phyloP scores from a whole-genome alignment of 2,888 invertebrate genomes.

The Cataglyphis livida region DNA sequence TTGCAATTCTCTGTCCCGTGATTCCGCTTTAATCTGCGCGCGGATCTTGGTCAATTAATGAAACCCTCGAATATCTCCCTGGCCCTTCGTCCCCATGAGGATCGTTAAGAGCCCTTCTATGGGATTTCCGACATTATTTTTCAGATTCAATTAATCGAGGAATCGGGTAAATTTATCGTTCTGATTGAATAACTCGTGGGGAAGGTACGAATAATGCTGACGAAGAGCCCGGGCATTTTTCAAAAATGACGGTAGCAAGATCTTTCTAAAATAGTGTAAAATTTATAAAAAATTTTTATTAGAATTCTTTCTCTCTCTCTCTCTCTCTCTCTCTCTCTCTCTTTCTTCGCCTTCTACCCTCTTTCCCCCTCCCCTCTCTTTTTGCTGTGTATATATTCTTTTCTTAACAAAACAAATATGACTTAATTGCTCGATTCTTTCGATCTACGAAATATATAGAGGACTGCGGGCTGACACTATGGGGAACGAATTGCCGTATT shows the following conservation, averaged over 20 bases:
- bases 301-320: background rate
- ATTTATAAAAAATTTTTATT: background rate
- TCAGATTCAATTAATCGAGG: slow-evolving; percentile 72
- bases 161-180: slow-evolving; percentile 65
- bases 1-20: slow-evolving; percentile 64
- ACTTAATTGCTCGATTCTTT: slow-evolving; percentile 2
- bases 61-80: slow-evolving; percentile 69
- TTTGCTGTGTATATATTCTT: background rate
- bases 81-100: slow-evolving; percentile 48
- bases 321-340: background rate
- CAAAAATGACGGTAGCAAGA: background rate
- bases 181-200: slow-evolving; percentile 49
- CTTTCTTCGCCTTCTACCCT: too few relatives aligned
- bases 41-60: slow-evolving; percentile 75
- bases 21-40: slow-evolving; percentile 69
- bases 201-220: slow-evolving; percentile 26
- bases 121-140: slow-evolving; percentile 67
- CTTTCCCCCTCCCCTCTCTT: too few relatives aligned
- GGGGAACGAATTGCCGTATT: slow-evolving; percentile 63
- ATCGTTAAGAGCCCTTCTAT: slow-evolving; percentile 61
- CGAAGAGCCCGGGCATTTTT: slow-evolving; percentile 26
- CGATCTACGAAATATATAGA: background rate
- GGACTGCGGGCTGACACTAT: background rate
- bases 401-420: background rate
- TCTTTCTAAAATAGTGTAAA: background rate